Conservation (phyloP, 2,113 vertebrate genomes). For the Naja naja region DNA sequence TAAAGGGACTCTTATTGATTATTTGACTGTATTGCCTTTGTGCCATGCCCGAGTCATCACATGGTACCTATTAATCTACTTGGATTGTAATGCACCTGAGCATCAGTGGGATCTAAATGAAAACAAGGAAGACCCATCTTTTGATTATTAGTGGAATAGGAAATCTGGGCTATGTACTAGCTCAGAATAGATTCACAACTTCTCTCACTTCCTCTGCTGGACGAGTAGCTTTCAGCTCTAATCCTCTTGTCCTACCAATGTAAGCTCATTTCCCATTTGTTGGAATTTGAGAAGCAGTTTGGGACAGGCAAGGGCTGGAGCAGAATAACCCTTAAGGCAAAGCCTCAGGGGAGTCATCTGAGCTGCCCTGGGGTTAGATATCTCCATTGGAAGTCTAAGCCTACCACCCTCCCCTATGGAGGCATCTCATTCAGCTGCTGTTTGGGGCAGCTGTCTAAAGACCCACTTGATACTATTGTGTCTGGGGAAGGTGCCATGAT, state of each 20-base stretch:
- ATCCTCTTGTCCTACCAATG: background rate
- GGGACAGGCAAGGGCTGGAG: background rate
- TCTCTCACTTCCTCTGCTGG: background rate
- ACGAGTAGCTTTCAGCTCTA: background rate
- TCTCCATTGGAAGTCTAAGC: background rate
- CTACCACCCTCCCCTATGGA: background rate
- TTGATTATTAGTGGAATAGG: background rate
- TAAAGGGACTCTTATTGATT: too few species aligned
- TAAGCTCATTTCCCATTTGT: background rate
- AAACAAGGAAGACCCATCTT: background rate
- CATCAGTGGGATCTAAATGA: background rate
- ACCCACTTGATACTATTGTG: slow-evolving; percentile 16
- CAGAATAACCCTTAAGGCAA: background rate
- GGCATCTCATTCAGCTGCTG: slow-evolving; percentile 15
- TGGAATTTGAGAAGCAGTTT: background rate
- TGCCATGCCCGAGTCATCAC: too few species aligned
- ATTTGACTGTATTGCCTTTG: too few species aligned
- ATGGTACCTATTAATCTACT: background rate
- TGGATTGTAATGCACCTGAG: background rate
- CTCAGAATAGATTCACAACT: background rate
- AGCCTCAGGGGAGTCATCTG: background rate
- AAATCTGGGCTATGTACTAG: background rate
- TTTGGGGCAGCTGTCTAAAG: background rate
- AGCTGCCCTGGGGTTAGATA: background rate
- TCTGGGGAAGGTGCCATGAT: background rate